Base-by-base conservation (phyloP, 2,888 invertebrate species). In the Dynastes tityus region DNA sequence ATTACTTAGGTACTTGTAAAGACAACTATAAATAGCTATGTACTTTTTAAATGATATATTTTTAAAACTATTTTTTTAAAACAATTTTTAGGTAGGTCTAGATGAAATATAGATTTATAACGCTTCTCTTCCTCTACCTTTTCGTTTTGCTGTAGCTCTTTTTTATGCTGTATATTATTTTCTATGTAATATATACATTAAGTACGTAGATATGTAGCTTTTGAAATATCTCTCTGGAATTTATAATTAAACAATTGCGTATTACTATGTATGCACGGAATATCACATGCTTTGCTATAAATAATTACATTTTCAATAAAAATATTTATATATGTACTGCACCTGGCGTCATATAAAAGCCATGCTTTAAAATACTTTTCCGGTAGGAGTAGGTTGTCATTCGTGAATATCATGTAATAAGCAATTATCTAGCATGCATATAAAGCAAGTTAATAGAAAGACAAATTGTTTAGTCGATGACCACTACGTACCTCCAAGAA, bases 61-160 rank as follows among this genome's bases (percentile, higher is more conserved):
- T 64, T 64, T 64, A n/a, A 9, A 64, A 37, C 13, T 32, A 64
- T 22, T 58, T 64, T 64, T 64, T 64, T n/a, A 16, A 40, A 40
- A 32, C 22, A 40, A 64, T n/a, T 64, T 64, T 64, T 64, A 64
- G 64, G 11, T 64, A 64, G 64, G 40, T 37, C 64, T 37, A 64
- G 37, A 37, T 64, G n/a, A 64, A 32, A 64, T 13, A 64, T 32
- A 32, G 11, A 64, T 64, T 32, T 29, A 29, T 32, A 64, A 32
- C 32, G 64, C 64, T 64, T 64, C 64, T 64, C 32, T 64, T 11
- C 32, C 40, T 64, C 16, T 64, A 11, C 16, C 9, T 61, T 64
- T 64, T 64, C 16, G 5, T 32, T 64, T 32, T n/a, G 16, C 40
- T 32, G 37, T 37, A 13, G 64, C 27, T n/a, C 13, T 6, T 40